Conservation (phyloP, 2,888 invertebrate genomes). For the Pasiphila rectangulata region DNA sequence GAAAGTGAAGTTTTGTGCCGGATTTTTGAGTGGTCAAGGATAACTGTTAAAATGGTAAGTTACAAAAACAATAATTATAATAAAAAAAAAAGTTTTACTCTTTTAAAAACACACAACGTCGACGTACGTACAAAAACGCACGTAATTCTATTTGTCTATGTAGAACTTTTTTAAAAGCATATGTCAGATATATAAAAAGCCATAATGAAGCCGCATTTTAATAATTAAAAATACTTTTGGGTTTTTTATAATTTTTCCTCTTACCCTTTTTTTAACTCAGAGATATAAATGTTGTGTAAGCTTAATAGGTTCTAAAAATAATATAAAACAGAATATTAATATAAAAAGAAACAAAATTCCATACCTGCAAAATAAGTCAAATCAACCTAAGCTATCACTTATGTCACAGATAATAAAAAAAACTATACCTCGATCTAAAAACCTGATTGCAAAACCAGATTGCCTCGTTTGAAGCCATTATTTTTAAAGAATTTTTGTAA, state of each 20-base stretch:
- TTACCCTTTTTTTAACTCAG: no score
- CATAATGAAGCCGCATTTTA: no score
- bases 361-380: not conserved
- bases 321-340: not conserved
- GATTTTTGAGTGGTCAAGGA: slow-evolving; percentile 44
- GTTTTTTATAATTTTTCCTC: no score
- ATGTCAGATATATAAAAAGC: no score
- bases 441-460: slow-evolving; percentile 1
- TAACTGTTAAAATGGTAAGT: slow-evolving; percentile 65
- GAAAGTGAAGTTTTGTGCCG: slow-evolving; percentile 46
- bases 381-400: not conserved
- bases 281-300: no score
- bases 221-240: no score
- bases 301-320: not conserved
- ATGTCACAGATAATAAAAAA: not conserved
- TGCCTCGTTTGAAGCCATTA: not conserved
- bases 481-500: not conserved
- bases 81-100: no score
- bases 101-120: no score
- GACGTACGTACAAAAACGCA: no score
- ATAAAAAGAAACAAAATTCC: not conserved
- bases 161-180: no score
- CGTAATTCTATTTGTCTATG: no score
- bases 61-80: no score
- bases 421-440: not conserved